Base-by-base conservation (phyloP, 37 sponge, comb jelly and placozoan species). In the Hormiphora californensis region DNA sequence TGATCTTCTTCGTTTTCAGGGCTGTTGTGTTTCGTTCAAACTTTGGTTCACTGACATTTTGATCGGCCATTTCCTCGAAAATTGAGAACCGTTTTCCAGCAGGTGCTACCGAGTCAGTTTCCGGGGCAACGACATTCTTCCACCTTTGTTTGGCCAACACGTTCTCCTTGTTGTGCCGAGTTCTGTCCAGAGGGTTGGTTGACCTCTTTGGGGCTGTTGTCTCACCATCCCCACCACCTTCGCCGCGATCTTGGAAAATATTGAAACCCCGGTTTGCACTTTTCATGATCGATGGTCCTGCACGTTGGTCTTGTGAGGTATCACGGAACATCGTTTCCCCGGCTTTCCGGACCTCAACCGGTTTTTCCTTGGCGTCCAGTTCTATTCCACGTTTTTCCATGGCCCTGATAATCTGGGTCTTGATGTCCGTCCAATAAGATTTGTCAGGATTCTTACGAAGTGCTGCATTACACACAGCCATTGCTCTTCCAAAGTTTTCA, bases 111-210 rank as follows among this genome's bases (percentile, higher is more conserved):
- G 30, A 28, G 1, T 73, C 81, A 32, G 81, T 33, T 43, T 73
- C 81, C 21, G n/a, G n/a, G n/a, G 35, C 46, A 40, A 73, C 44
- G 1, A 73, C 81, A 30, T 73, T 73, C 25, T 73, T 73, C 81
- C 81, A 73, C 2, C 81, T 33, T 40, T 73, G 81, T 41, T 73
- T 73, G 1, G 81, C 46, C 23, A 43, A 46, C 40, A 46, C 36
- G 25, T 73, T 73, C 27, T 73, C 81, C 23, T 73, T 73, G 35
- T 36, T 36, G 46, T 46, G 40, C 1, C 1, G 1, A 4, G 12
- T 73, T 0, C 46, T 73, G 12, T 73, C 81, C 1, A 73, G 44
- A 73, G 35, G 23, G 25, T 73, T 73, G 8, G 81, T 73, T 27
- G 81, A 73, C 35, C 40, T 73, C n/a, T 43, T 43, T 40, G 81